Evolutionary conservation across 1,140 invertebrate genomes (phyloP).

Genomic region (Cheumatopsyche charites): DNA sequence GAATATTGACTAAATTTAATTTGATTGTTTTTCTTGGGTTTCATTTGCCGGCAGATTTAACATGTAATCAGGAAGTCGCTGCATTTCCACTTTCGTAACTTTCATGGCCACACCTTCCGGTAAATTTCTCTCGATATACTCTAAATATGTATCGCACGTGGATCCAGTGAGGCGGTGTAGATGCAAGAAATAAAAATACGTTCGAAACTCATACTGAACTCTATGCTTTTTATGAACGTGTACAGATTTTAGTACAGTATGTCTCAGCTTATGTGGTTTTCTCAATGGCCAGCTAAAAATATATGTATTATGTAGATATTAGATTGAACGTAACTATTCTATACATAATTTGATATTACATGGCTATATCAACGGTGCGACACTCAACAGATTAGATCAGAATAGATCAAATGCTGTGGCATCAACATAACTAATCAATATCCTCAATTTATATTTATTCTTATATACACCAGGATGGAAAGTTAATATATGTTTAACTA

Average conservation of each 20-base stretch:
- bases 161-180: constrained; percentile 89
- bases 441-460: too few relatives aligned
- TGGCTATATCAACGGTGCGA: too few relatives aligned
- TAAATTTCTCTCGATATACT: constrained; percentile 96
- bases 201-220: constrained; percentile 95
- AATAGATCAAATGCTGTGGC: too few relatives aligned
- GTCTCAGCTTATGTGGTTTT: constrained; percentile 76
- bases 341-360: too few relatives aligned
- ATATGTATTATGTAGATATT: background rate
- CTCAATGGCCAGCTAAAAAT: constrained; percentile 69
- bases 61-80: constrained; percentile 63
- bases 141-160: constrained; percentile 93
- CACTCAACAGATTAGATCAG: too few relatives aligned
- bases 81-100: constrained; percentile 82
- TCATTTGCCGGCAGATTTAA: constrained; percentile 48
- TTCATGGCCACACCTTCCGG: constrained; percentile 97
- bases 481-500: too few relatives aligned
- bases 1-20: too few relatives aligned
- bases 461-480: too few relatives aligned
- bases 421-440: too few relatives aligned
- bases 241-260: constrained; percentile 84
- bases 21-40: background rate
- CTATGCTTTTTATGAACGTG: constrained; percentile 93
- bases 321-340: too few relatives aligned
- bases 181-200: constrained; percentile 87